Conservation (phyloP, 2,113 vertebrate genomes). For the Corythornis vintsioides region DNA sequence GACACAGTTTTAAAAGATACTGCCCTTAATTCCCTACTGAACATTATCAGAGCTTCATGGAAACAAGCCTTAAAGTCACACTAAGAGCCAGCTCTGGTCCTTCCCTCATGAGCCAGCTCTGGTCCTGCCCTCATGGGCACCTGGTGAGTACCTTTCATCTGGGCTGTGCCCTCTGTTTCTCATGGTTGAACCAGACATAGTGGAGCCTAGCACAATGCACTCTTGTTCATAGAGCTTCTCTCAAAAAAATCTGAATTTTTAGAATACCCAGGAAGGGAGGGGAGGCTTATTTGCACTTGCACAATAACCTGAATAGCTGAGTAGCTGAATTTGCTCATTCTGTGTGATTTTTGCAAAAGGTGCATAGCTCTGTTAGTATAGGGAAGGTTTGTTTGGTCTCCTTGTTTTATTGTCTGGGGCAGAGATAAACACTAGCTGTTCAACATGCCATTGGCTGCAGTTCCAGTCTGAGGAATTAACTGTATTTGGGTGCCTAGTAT, state of each 20-base stretch:
- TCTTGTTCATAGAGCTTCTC: neutral
- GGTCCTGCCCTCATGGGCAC: neutral
- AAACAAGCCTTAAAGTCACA: neutral
- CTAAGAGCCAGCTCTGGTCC: accelerated
- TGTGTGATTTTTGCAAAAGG: neutral
- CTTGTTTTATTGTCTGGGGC: neutral
- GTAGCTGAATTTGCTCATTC: neutral
- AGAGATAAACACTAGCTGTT: neutral
- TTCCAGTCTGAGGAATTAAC: neutral
- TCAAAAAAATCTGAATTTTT: neutral
- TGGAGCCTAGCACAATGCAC: neutral
- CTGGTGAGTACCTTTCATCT: neutral
- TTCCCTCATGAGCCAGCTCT: neutral
- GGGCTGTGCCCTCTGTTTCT: neutral
- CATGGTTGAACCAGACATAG: neutral
- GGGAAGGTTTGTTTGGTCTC: neutral
- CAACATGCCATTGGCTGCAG: neutral
- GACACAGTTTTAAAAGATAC: neutral
- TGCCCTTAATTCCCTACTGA: neutral
- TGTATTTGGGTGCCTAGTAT: neutral
- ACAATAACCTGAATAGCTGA: neutral
- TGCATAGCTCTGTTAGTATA: neutral
- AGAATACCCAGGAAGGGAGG: neutral
- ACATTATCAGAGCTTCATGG: neutral
- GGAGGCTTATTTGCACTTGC: neutral